These are phyloP conservation scores for Perca flavescens DNA, from an alignment of 2,113 vertebrate genomes.

Conservation along the genomic window DNA sequence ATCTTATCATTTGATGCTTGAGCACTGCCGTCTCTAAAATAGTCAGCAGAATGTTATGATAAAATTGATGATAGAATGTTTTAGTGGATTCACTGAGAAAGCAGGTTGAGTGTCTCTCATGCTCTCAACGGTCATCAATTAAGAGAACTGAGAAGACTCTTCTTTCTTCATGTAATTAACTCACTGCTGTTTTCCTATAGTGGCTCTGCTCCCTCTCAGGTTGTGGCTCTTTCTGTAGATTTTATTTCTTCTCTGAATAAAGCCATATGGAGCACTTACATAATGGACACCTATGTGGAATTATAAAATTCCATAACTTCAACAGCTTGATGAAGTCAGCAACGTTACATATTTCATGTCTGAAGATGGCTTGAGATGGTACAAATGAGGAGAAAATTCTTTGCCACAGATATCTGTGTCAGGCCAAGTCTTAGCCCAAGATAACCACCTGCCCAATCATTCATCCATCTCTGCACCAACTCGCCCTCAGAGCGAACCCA, in stretches of 20 bases:
- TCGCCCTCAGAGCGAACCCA: slow-evolving; percentile 48
- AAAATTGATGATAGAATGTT: background rate
- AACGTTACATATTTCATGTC: background rate
- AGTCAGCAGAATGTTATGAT: background rate
- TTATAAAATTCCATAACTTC: background rate
- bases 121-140: background rate
- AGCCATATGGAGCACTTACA: slow-evolving; percentile 2
- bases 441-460: slow-evolving; percentile 64
- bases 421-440: slow-evolving; percentile 49
- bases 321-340: background rate
- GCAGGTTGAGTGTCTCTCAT: background rate
- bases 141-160: background rate
- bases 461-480: slow-evolving; percentile 46
- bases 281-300: background rate
- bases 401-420: slow-evolving; percentile 50
- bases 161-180: background rate
- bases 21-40: background rate
- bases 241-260: background rate
- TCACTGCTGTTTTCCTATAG: background rate
- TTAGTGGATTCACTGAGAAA: background rate
- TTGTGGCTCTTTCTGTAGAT: background rate
- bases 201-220: background rate
- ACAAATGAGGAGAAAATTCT: slow-evolving; percentile 5
- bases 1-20: background rate
- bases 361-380: slow-evolving; percentile 4